Percentiles rank a stretch among this genome's conserved stretches.
These are phyloP conservation scores for Buathra laborator DNA, from an alignment of 2,888 invertebrate genomes.

Conservation along the genomic window DNA sequence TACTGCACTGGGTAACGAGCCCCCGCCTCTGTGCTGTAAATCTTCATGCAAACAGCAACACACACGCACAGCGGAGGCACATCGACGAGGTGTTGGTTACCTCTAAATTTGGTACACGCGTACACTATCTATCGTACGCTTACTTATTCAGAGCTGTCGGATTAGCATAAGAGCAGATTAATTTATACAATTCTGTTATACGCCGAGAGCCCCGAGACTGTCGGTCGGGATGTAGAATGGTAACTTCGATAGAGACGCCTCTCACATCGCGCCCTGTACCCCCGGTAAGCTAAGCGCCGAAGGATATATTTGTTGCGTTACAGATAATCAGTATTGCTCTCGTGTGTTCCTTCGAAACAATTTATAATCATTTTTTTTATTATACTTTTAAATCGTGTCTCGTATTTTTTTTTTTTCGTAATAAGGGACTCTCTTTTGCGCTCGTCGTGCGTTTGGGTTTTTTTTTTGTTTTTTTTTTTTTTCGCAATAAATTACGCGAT, in stretches of 20 bases:
- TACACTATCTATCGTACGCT: background rate
- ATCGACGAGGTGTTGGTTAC: background rate
- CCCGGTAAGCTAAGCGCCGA: background rate
- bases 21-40: background rate
- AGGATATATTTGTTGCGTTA: slow-evolving; percentile 6
- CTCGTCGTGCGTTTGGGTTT: no score
- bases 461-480: no score
- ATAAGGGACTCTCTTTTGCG: no score
- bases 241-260: slow-evolving; percentile 2
- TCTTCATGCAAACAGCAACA: background rate
- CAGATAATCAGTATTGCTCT: slow-evolving; percentile 27
- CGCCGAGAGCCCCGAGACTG: slow-evolving; percentile 15
- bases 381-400: no score
- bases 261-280: background rate
- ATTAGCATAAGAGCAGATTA: slow-evolving; percentile 73
- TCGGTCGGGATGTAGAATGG: background rate
- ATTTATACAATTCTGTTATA: slow-evolving; percentile 67
- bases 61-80: background rate
- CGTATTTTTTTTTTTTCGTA: no score
- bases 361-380: no score
- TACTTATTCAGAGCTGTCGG: slow-evolving; percentile 60
- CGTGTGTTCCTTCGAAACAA: background rate
- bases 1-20: background rate
- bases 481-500: no score
- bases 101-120: background rate